Percentiles rank a stretch among this genome's conserved stretches.
phyloP scores from a whole-genome alignment of 1,140 invertebrate genomes.

The Pogonognathellus flavescens region DNA sequence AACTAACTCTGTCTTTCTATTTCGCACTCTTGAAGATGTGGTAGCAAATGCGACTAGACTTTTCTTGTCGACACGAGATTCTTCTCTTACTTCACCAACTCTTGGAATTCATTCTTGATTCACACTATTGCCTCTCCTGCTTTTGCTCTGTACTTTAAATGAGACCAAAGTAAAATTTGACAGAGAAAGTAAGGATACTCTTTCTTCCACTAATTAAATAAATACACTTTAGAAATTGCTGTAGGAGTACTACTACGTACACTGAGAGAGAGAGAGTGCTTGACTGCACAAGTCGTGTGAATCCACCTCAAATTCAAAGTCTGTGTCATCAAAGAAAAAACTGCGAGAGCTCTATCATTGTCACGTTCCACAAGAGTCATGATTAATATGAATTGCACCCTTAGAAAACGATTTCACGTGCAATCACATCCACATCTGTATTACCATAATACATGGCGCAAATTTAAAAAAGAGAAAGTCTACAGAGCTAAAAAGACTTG shows the following conservation, averaged over 20 bases:
- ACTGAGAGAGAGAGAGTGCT: neutral
- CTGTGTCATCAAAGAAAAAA: slow-evolving; percentile 14
- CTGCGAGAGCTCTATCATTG: neutral
- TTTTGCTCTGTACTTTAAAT: no score
- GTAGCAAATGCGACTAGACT: slow-evolving; percentile 5
- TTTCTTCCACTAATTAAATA: neutral
- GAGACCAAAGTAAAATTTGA: neutral
- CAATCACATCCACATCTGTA: no score
- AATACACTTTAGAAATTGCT: neutral
- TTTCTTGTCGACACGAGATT: slow-evolving; percentile 13
- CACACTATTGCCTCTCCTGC: neutral
- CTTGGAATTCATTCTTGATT: slow-evolving; percentile 11
- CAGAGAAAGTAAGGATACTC: slow-evolving; percentile 7
- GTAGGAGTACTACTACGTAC: neutral
- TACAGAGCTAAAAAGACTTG: no score
- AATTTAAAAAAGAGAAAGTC: no score
- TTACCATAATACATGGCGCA: no score
- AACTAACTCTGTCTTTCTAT: slow-evolving; percentile 39
- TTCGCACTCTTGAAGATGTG: slow-evolving; percentile 6
- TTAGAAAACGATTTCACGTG: neutral
- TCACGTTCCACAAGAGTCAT: neutral
- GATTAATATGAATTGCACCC: slow-evolving; percentile 11
- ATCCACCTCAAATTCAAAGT: slow-evolving; percentile 12
- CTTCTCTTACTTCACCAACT: slow-evolving; percentile 14
- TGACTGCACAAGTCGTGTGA: neutral